Evolutionary conservation across 2,113 vertebrate species (phyloP).

Genomic region (Chlamydotis undulata): DNA sequence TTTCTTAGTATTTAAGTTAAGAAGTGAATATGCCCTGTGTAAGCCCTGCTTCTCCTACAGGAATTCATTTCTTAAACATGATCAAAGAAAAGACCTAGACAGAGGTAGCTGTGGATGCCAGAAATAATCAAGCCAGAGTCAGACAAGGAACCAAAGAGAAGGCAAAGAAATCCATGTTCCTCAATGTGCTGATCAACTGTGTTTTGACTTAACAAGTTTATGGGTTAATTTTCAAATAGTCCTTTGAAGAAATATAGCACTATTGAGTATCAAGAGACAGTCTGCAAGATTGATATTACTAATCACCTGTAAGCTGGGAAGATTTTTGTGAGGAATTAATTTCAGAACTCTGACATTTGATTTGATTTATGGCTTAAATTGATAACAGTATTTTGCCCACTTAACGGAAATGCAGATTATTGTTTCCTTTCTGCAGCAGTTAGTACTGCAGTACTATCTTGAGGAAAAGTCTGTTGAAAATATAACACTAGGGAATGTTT

Average conservation of each 20-base stretch:
- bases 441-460: not conserved
- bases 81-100: not conserved
- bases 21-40: not conserved
- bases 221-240: not conserved
- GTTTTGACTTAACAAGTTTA: not conserved
- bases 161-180: not conserved
- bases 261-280: not conserved
- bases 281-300: not conserved
- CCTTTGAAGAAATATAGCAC: not conserved
- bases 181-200: fast-evolving
- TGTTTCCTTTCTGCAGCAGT: not conserved
- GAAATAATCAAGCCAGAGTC: not conserved
- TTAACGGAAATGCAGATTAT: not conserved
- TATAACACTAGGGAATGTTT: not conserved
- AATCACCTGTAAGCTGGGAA: not conserved
- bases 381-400: not conserved
- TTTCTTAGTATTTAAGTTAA: not conserved
- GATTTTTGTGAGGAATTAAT: not conserved
- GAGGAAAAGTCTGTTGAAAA: not conserved
- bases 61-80: not conserved
- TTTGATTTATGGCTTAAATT: not conserved
- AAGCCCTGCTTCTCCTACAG: not conserved
- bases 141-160: not conserved
- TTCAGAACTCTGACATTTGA: not conserved
- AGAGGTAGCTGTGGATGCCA: not conserved